These are phyloP conservation scores for Vannuccia rotundouncinata DNA, from an alignment of 2,888 invertebrate genomes.

Conservation along the genomic window DNA sequence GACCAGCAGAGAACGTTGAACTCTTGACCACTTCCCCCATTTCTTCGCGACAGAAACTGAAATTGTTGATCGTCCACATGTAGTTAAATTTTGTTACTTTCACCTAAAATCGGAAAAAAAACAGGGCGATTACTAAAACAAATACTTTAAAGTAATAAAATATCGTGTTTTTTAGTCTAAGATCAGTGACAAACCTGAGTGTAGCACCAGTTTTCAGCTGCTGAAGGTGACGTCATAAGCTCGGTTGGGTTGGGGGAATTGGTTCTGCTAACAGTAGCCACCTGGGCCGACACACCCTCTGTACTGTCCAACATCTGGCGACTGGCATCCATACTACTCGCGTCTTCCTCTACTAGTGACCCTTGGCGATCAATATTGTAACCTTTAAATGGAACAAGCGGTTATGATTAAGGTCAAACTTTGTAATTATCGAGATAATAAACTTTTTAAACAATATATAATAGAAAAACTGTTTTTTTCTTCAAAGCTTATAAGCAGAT, in stretches of 20 bases:
- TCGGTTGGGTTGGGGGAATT: constrained; percentile 31
- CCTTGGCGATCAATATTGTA: neutral
- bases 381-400: neutral
- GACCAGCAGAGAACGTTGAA: constrained; percentile 97
- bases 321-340: constrained; percentile 21
- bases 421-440: too few relatives aligned
- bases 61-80: constrained; percentile 99
- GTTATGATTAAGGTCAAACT: too few relatives aligned
- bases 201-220: constrained; percentile 99
- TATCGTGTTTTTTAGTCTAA: neutral
- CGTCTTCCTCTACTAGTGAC: neutral
- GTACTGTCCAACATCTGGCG: constrained; percentile 34
- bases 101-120: too few relatives aligned
- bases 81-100: constrained; percentile 99
- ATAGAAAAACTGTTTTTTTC: too few relatives aligned
- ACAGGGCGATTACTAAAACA: constrained; percentile 39
- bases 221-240: constrained; percentile 61
- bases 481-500: too few relatives aligned
- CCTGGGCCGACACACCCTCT: constrained; percentile 34
- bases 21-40: constrained; percentile 99
- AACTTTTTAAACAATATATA: too few relatives aligned
- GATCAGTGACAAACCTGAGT: constrained; percentile 70
- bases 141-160: neutral
- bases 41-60: constrained; percentile 99
- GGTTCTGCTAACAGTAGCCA: constrained; percentile 30